Evolutionary conservation across 2,113 vertebrate genomes (phyloP).

Genomic region (Microcebus ravelobensis): DNA sequence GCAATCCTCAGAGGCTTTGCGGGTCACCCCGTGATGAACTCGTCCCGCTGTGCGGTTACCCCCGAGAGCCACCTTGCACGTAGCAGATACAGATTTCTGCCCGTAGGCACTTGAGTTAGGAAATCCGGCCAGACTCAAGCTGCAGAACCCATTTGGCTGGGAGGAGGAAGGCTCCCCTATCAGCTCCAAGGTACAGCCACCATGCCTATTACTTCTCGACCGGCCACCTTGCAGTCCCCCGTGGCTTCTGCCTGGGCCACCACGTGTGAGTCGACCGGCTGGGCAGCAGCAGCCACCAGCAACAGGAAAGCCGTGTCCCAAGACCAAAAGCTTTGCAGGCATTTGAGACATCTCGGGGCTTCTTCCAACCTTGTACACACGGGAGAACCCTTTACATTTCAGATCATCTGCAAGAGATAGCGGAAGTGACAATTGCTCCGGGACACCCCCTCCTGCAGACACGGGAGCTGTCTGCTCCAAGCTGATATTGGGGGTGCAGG

Average conservation of each 20-base stretch:
- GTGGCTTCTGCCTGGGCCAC: neutral
- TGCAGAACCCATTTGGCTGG: neutral
- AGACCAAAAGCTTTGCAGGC: neutral
- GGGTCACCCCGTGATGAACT: neutral
- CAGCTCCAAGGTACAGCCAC: neutral
- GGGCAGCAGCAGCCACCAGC: neutral
- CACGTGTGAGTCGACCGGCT: neutral
- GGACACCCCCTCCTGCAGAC: neutral
- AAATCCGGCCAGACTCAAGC: neutral
- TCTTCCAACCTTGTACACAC: neutral
- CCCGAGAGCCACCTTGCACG: conserved; percentile 60
- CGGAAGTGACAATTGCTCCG: neutral
- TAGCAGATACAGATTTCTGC: neutral
- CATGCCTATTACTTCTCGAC: neutral
- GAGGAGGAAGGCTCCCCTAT: neutral
- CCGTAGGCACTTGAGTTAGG: neutral
- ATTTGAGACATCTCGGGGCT: neutral
- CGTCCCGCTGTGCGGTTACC: conserved; percentile 18
- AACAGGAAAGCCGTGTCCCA: neutral
- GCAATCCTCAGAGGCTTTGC: neutral
- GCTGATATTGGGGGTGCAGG: neutral
- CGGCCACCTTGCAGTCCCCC: neutral
- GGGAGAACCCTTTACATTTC: neutral
- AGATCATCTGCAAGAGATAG: neutral
- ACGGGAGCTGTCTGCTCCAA: neutral